phyloP scores from a whole-genome alignment of 1,140 invertebrate species.

The Leucophenga varia region DNA sequence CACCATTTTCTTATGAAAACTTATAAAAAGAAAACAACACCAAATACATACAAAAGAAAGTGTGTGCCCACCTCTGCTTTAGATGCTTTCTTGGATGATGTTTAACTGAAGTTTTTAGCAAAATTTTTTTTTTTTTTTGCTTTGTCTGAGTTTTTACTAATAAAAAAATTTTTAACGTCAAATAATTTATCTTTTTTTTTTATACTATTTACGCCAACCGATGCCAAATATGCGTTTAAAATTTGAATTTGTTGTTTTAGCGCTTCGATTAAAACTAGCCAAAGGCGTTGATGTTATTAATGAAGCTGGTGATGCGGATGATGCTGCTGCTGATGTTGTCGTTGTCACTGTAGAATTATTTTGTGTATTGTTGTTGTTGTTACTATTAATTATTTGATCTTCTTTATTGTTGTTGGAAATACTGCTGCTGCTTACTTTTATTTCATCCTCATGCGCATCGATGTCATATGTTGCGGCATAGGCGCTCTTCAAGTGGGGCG shows the following conservation, averaged over 20 bases:
- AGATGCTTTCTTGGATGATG: too few relatives aligned
- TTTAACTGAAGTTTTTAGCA: too few relatives aligned
- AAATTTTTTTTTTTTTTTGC: too few relatives aligned
- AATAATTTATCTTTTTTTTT: neutral
- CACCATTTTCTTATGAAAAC: too few relatives aligned
- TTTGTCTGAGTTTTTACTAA: too few relatives aligned
- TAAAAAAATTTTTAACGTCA: constrained; percentile 6
- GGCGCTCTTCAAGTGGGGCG: constrained; percentile 83
- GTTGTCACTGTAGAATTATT: too few relatives aligned
- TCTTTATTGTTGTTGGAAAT: constrained; percentile 2
- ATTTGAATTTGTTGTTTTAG: constrained; percentile 9
- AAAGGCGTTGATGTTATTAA: constrained; percentile 6
- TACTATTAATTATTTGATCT: neutral
- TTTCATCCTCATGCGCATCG: constrained; percentile 68
- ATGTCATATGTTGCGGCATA: constrained; percentile 81
- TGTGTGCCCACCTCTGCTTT: too few relatives aligned
- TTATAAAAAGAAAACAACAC: too few relatives aligned
- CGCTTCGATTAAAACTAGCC: neutral
- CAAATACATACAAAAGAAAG: too few relatives aligned
- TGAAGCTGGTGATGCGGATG: neutral
- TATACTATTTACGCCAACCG: constrained; percentile 15
- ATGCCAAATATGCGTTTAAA: constrained; percentile 17
- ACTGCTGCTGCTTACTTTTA: constrained; percentile 74
- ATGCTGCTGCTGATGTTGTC: neutral
- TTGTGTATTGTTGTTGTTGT: too few relatives aligned